Evolutionary conservation across 2,797 vertebrate species (phyloP).

Genomic region (Hippocampus kuda): DNA sequence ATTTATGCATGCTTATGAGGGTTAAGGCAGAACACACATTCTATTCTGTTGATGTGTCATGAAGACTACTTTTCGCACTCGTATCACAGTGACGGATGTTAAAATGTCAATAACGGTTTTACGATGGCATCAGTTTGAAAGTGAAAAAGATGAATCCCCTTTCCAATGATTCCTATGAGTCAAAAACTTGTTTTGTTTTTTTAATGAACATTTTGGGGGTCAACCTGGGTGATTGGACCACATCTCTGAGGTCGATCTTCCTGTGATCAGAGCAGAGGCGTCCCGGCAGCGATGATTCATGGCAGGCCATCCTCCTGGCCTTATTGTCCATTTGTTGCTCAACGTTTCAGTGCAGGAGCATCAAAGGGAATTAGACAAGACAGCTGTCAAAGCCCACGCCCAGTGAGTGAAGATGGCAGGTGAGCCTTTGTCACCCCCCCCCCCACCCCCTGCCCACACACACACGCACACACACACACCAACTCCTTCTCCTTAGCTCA

Average conservation of each 20-base stretch:
- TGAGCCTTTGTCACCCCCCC: constrained; percentile 61
- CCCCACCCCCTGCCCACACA: not conserved
- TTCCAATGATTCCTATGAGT: not conserved
- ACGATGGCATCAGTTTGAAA: not conserved
- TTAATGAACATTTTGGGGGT: not conserved
- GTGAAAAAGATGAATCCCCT: not conserved
- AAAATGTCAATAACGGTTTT: not conserved
- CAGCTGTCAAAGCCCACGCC: constrained; percentile 70
- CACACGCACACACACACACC: no score
- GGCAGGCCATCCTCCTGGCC: constrained; percentile 35
- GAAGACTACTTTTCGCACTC: not conserved
- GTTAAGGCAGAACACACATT: not conserved
- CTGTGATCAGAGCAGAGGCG: constrained; percentile 18
- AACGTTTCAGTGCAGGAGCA: constrained; percentile 61
- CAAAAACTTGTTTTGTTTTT: not conserved
- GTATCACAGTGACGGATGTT: not conserved
- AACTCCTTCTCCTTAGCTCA: not conserved
- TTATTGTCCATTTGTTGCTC: constrained; percentile 60
- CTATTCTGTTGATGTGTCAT: not conserved
- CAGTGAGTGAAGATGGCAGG: constrained; percentile 82
- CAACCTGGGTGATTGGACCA: not conserved
- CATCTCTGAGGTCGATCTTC: constrained; percentile 2
- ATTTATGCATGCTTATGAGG: not conserved
- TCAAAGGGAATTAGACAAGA: constrained; percentile 59
- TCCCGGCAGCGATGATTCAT: constrained; percentile 5